Base-by-base conservation (phyloP, 1,140 invertebrate species). In the Octopus sinensis region DNA sequence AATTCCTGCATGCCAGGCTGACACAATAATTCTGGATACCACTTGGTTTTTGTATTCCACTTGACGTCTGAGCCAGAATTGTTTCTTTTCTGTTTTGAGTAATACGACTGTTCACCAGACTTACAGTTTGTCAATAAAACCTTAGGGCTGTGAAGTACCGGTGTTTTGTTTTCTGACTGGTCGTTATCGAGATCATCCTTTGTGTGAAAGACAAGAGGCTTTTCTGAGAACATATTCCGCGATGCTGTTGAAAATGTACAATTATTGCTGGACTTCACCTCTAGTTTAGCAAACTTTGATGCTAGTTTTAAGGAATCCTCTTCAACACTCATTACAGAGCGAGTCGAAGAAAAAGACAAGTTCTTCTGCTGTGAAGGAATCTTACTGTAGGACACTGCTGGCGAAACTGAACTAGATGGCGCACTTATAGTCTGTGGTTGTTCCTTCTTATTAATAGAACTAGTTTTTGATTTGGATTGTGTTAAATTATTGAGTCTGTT, bases 131-230 rank as follows among this genome's bases (percentile, higher is more conserved):
- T 80, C 9, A 88, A 82, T 4, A 88, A 82, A 17, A 89, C 87
- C 82, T 88, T 89, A 0, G 88, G 88, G 82, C 87, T 88, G 54
- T 87, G 87, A 52, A 87, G 81, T 13, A 84, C 53, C 77, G 84
- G 84, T 10, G 79, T 73, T 17, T 76, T 77, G 68, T 17, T 73
- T 73, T 9, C 68, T 12, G 30, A 6, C 30, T 73, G 5, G 9
- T 9, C 17, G 30, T 73, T 73, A 13, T 56, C 4, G 79, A 30
- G 54, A 13, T 43, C 9, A 51, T 17, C 10, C 17, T 53, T 54
- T 23, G 53, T 43, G 13, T 43, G 53, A 71, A 71, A 77, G 73
- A 77, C 73, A 23, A 56, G 30, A 12, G 80, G 71, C 13, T 43
- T 81, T 51, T 54, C 80, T 9, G n/a, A n/a, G 53, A 54, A 77